phyloP scores from a whole-genome alignment of 2,797 vertebrate species.

The Crax fasciolata region DNA sequence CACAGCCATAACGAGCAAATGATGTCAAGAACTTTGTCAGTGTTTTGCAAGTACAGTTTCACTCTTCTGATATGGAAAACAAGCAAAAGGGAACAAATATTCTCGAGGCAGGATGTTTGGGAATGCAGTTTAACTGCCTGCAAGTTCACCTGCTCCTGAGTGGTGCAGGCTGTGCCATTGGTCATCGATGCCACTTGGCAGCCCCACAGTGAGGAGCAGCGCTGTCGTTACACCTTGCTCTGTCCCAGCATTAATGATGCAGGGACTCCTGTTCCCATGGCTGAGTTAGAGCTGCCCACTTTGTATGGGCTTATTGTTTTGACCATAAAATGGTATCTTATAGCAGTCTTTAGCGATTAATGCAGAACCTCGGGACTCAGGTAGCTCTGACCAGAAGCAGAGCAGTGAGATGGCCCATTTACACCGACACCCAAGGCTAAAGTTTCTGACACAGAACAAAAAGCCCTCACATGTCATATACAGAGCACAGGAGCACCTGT shows the following conservation, averaged over 20 bases:
- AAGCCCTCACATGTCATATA: not conserved
- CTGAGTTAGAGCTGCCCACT: not conserved
- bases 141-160: not conserved
- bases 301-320: not conserved
- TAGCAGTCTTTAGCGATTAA: not conserved
- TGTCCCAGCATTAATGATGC: not conserved
- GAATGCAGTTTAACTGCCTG: not conserved
- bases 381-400: not conserved
- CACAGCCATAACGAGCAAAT: not conserved
- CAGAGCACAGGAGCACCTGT: not conserved
- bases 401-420: not conserved
- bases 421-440: not conserved
- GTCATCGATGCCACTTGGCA: accelerated
- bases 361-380: not conserved
- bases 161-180: not conserved
- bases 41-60: not conserved
- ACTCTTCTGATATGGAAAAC: not conserved
- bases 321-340: not conserved
- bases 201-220: not conserved
- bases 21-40: not conserved
- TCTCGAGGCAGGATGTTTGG: not conserved
- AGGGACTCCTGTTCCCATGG: not conserved
- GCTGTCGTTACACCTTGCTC: not conserved
- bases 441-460: not conserved
- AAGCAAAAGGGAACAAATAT: not conserved